Evolutionary conservation across 2,797 vertebrate species (phyloP).

Genomic region (Erethizon dorsatum): DNA sequence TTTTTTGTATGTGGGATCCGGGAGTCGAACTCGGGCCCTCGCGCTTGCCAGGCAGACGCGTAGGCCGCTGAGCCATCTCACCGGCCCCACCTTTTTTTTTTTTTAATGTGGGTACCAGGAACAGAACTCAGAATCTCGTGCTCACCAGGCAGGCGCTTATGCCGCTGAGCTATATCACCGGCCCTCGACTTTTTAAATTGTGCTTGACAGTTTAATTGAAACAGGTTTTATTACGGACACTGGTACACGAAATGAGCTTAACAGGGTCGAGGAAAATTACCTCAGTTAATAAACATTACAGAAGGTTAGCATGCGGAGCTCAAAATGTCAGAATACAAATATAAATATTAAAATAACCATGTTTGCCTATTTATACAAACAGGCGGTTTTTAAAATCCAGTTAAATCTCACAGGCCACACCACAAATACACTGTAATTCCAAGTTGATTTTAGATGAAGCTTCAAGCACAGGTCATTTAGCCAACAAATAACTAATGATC

Average conservation of each 20-base stretch:
- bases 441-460: neutral
- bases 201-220: conserved; percentile 55
- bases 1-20: too few relatives aligned
- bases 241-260: conserved; percentile 37
- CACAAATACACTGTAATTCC: conserved; percentile 11
- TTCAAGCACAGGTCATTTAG: conserved; percentile 22
- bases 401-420: conserved; percentile 16
- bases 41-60: too few relatives aligned
- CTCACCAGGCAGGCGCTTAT: too few relatives aligned
- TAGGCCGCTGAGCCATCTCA: too few relatives aligned
- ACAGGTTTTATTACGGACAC: neutral
- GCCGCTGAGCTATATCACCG: too few relatives aligned
- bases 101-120: too few relatives aligned
- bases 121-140: too few relatives aligned
- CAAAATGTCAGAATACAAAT: conserved; percentile 50
- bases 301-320: neutral
- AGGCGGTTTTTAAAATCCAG: conserved; percentile 25
- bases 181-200: conserved; percentile 20
- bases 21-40: too few relatives aligned
- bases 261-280: neutral
- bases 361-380: neutral
- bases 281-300: conserved; percentile 39
- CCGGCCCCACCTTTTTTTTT: too few relatives aligned
- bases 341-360: conserved; percentile 16
- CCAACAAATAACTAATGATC: conserved; percentile 21